phyloP scores from a whole-genome alignment of 1,140 invertebrate genomes.

The Caenorhabditis briggsae region DNA sequence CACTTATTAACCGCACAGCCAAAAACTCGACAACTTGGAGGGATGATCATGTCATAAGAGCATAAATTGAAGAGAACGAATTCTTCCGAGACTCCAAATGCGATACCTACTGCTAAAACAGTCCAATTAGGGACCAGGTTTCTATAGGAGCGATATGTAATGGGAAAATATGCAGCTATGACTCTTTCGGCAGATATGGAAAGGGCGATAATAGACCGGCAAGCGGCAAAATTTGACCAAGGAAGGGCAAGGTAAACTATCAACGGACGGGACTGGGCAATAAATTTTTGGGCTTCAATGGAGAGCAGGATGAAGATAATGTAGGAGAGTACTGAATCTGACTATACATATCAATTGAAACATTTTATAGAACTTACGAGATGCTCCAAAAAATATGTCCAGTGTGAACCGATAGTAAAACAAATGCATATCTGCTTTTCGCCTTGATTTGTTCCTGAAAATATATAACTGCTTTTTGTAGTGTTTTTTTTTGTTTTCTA shows the following conservation, averaged over 20 bases:
- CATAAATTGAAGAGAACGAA: not conserved
- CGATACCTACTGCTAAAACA: not conserved
- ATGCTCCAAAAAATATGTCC: not conserved
- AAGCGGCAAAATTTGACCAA: constrained; percentile 6
- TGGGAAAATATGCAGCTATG: not conserved
- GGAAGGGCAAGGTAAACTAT: constrained; percentile 1
- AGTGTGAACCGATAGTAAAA: constrained; percentile 13
- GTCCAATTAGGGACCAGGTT: not conserved
- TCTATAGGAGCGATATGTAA: not conserved
- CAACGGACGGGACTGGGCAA: not conserved
- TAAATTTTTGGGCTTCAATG: not conserved
- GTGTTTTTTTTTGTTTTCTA: not conserved
- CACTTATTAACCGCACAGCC: constrained; percentile 7
- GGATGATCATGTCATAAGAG: not conserved
- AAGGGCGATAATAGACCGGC: not conserved
- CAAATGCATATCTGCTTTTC: constrained; percentile 4
- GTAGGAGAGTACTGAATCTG: not conserved
- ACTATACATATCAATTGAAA: not conserved
- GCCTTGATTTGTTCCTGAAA: constrained; percentile 10
- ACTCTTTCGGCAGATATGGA: not conserved
- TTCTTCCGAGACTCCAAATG: not conserved
- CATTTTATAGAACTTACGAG: not conserved
- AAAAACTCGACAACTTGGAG: not conserved
- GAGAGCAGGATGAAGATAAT: not conserved
- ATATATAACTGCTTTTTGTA: not conserved